Conservation (phyloP, 2,888 invertebrate genomes). For the Norana najaformis region DNA sequence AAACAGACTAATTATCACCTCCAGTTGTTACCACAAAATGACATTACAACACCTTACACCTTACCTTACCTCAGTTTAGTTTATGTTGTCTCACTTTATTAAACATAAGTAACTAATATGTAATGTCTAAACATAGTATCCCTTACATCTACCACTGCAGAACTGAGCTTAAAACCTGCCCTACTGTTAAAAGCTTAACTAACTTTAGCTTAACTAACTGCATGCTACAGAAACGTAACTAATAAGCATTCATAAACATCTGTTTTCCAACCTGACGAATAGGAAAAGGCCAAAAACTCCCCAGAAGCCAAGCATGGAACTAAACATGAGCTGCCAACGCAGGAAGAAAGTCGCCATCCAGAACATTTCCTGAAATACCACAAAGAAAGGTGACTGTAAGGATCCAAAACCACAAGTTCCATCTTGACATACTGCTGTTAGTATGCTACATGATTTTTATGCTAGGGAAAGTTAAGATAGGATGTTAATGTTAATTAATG, state of each 20-base stretch:
- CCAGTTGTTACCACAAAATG: no score
- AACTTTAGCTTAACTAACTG: not conserved
- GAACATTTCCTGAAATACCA: constrained; percentile 50
- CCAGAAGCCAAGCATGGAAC: constrained; percentile 50
- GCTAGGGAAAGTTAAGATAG: no score
- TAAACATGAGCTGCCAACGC: constrained; percentile 46
- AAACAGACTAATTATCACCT: no score
- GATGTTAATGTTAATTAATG: no score
- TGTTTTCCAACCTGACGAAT: constrained; percentile 50
- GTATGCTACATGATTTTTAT: not conserved
- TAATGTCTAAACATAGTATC: not conserved
- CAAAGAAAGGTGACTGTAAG: not conserved
- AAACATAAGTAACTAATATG: no score
- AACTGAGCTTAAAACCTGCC: not conserved
- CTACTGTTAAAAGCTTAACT: no score
- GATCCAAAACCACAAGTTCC: not conserved
- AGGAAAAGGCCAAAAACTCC: constrained; percentile 52
- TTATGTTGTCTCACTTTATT: no score
- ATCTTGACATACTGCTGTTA: not conserved
- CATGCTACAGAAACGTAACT: not conserved
- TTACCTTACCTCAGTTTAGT: no score
- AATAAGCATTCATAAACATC: not conserved
- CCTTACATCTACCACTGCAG: not conserved
- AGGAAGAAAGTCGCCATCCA: constrained; percentile 53
- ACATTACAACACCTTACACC: no score